Evolutionary conservation across 2,888 invertebrate genomes (phyloP).

Genomic region (Laspeyria flexula): DNA sequence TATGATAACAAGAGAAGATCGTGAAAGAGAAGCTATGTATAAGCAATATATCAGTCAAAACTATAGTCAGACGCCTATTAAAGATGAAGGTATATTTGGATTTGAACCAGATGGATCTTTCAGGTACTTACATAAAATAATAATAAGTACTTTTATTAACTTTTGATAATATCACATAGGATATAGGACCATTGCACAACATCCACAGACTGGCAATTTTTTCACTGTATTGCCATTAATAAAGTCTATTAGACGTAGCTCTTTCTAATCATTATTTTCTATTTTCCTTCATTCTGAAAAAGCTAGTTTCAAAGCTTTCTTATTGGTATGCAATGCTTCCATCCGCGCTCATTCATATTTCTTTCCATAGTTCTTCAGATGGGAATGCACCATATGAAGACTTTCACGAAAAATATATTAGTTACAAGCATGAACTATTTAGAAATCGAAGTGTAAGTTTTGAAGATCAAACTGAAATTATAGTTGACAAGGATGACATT

Average conservation of each 20-base stretch:
- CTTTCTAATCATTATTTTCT: conserved; percentile 23
- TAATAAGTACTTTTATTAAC: neutral
- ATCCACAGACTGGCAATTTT: conserved; percentile 32
- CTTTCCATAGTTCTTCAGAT: conserved; percentile 86
- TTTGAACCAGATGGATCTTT: conserved; percentile 83
- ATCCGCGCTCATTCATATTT: conserved; percentile 74
- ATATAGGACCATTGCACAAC: conserved; percentile 43
- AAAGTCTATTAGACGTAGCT: conserved; percentile 11
- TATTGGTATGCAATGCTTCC: conserved; percentile 59
- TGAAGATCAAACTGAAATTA: conserved; percentile 85
- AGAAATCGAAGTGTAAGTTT: conserved; percentile 91
- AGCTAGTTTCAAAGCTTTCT: conserved; percentile 42
- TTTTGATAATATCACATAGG: conserved; percentile 33
- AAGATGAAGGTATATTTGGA: conserved; percentile 86
- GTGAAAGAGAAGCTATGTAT: conserved; percentile 77
- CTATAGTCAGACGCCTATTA: conserved; percentile 86
- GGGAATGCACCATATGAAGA: conserved; percentile 88
- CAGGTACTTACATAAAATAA: conserved; percentile 60
- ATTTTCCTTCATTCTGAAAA: conserved; percentile 27
- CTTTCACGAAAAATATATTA: conserved; percentile 93
- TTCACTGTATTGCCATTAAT: conserved; percentile 13
- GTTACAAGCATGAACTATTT: conserved; percentile 89
- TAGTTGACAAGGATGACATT: conserved; percentile 67
- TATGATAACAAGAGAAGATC: conserved; percentile 78
- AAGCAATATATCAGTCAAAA: conserved; percentile 75